Evolutionary conservation across 2,797 vertebrate genomes (phyloP), one percentile per base, ranked within the genome.

Genomic region (Astyanax mexicanus): DNA sequence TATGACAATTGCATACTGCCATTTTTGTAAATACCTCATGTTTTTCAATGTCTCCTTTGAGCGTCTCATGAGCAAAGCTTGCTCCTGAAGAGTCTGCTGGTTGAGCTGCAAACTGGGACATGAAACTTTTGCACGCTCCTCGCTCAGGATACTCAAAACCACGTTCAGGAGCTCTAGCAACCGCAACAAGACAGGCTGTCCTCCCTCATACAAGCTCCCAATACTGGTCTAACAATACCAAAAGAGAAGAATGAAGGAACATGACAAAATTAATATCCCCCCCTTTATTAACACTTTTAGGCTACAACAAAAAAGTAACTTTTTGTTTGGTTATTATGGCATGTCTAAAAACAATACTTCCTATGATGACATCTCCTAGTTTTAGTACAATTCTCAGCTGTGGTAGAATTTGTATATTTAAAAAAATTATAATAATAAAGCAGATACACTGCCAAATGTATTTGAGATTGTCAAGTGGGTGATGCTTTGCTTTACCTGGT

Each of bases 161-260:
- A 95, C 95, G 84, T 94, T 96, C 72, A 93, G 79, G 85, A 99
- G 86, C 66, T 94, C 93, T 84, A 96, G 80, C 83, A 96, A 77
- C 47, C 88, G 88, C 84, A 97, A 79, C 11, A 95, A 82, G 82
- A 96, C 95, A 72, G 95, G 88, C 79, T 96, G 94, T 68, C 87
- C 92, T 32, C 23, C 89, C 87, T 97, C 93, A 61, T 96, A 96
- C 76, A 95, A 2, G 27, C 91, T 94, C 77, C 92, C 94, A 0
- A 86, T 86, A 75, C 81, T 91, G 65, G 87, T 68, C 97, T 98
- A 85, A 81, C 58, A 83, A 78, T 25, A 76, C 11, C 12, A 54
- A 47, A 74, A 13, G 51, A 25, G n/a, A 0, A n/a, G 27, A 12
- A 55, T 1, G 40, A 3, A 21, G 37, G 60, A 62, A 40, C 12